A percentile compares a stretch with the other conserved stretches of the same genome.
Evolutionary conservation across 2,888 invertebrate species (phyloP).

Genomic region (Calameuta filiformis): DNA sequence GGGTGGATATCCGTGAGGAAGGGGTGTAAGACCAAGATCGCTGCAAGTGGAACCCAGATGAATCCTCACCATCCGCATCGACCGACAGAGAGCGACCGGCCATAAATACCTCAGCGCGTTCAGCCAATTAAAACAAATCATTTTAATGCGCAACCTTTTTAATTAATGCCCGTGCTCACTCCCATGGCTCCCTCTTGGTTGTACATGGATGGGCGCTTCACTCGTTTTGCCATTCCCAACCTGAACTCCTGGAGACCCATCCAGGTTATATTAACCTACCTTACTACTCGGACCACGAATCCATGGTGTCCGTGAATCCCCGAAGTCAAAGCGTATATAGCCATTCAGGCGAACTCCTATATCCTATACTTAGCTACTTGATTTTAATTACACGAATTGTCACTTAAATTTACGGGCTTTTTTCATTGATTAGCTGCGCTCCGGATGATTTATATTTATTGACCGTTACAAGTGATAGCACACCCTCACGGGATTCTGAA

Average conservation of each 20-base stretch:
- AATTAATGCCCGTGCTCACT: slow-evolving; percentile 63
- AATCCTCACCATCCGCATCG: slow-evolving; percentile 6
- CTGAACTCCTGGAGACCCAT: slow-evolving; percentile 31
- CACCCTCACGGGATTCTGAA: background rate
- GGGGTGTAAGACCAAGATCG: background rate
- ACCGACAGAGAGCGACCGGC: slow-evolving; percentile 43
- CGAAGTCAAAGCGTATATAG: background rate
- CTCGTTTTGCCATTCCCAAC: slow-evolving; percentile 38
- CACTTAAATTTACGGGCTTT: slow-evolving; percentile 45
- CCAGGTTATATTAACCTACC: slow-evolving; percentile 42
- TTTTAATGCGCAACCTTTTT: slow-evolving; percentile 67
- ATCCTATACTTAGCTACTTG: slow-evolving; percentile 42
- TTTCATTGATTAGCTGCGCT: slow-evolving; percentile 25
- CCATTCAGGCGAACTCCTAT: background rate
- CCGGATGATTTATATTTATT: slow-evolving; percentile 44
- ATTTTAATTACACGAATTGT: slow-evolving; percentile 56
- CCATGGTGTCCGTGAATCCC: background rate
- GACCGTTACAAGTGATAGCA: slow-evolving; percentile 11
- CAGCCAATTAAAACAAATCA: slow-evolving; percentile 67
- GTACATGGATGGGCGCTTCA: slow-evolving; percentile 40
- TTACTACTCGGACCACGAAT: background rate
- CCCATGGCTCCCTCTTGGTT: slow-evolving; percentile 45
- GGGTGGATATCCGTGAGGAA: background rate
- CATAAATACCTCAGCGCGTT: slow-evolving; percentile 66
- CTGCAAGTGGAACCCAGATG: background rate